Evolutionary conservation across 2,888 invertebrate genomes (phyloP).

Genomic region (Odontocolon sp.): DNA sequence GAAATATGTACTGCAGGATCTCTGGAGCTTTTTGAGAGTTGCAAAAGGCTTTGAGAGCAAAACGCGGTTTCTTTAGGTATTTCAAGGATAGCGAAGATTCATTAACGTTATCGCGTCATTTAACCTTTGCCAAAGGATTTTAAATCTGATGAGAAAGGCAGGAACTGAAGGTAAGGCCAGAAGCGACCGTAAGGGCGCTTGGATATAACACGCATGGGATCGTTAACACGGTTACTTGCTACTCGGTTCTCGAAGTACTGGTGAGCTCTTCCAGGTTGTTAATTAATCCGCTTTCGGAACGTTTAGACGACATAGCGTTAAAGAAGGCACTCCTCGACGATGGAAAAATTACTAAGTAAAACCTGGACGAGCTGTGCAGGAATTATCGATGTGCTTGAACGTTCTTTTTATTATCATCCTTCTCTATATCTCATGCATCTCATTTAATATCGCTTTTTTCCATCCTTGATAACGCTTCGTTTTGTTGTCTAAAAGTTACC

Average conservation of each 20-base stretch:
- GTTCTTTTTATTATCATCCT: conserved; percentile 9
- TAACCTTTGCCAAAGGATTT: conserved; percentile 23
- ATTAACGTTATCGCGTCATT: conserved; percentile 57
- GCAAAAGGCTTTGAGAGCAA: conserved; percentile 1
- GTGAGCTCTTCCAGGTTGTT: conserved; percentile 63
- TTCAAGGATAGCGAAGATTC: conserved; percentile 59
- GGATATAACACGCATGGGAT: conserved; percentile 59
- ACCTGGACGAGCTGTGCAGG: conserved; percentile 31
- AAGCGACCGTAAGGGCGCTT: background rate
- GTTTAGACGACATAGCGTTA: conserved; percentile 66
- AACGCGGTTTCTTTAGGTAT: conserved; percentile 20
- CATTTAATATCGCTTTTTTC: background rate
- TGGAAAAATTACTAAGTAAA: conserved; percentile 61
- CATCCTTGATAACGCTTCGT: conserved; percentile 17
- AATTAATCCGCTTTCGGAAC: conserved; percentile 75
- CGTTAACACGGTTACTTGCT: conserved; percentile 65
- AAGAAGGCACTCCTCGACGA: conserved; percentile 62
- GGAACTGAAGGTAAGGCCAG: background rate
- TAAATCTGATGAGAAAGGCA: conserved; percentile 8
- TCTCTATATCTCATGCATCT: background rate
- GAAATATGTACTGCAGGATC: conserved; percentile 1
- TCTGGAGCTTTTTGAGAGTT: conserved; percentile 4
- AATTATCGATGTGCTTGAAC: conserved; percentile 23
- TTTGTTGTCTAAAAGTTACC: conserved; percentile 70
- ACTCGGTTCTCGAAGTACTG: background rate